These are phyloP conservation scores for Furcula furcula DNA, from an alignment of 2,888 invertebrate species.

Conservation along the genomic window DNA sequence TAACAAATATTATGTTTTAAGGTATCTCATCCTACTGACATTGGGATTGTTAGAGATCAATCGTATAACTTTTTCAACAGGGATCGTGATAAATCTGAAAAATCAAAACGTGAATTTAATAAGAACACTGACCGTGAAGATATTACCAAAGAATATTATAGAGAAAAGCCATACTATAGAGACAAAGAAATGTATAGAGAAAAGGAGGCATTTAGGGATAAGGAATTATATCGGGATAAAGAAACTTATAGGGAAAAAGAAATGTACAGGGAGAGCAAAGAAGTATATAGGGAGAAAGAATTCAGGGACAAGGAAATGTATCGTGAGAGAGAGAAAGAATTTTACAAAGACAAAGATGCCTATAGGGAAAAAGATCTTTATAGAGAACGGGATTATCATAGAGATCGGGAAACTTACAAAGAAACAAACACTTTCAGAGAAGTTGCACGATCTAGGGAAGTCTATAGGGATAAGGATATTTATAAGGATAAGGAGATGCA, in stretches of 20 bases:
- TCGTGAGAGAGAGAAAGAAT: conserved; percentile 62
- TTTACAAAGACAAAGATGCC: conserved; percentile 60
- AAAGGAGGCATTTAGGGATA: conserved; percentile 45
- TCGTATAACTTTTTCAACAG: conserved; percentile 59
- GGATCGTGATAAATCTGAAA: conserved; percentile 73
- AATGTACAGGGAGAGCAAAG: conserved; percentile 44
- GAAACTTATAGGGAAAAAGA: conserved; percentile 55
- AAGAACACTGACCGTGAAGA: conserved; percentile 69
- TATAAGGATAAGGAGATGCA: conserved; percentile 62
- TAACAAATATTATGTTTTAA: conserved; percentile 55
- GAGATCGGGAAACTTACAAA: conserved; percentile 59
- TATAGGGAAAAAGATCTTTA: conserved; percentile 68
- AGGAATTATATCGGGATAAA: conserved; percentile 33
- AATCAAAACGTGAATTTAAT: conserved; percentile 60
- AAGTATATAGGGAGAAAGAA: conserved; percentile 52
- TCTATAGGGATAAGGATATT: conserved; percentile 57
- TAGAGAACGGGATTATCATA: conserved; percentile 67
- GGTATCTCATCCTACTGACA: conserved; percentile 49
- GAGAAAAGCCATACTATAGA: conserved; percentile 67
- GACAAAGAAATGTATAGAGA: conserved; percentile 48
- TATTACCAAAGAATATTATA: conserved; percentile 71
- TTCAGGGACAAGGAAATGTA: conserved; percentile 59
- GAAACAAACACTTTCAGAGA: conserved; percentile 55
- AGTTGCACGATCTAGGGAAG: conserved; percentile 48
- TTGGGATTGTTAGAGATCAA: conserved; percentile 53